A percentile compares a stretch with the other conserved stretches of the same genome.
These are phyloP conservation scores for Synanthedon myopaeformis DNA, from an alignment of 2,888 invertebrate species.

Conservation along the genomic window DNA sequence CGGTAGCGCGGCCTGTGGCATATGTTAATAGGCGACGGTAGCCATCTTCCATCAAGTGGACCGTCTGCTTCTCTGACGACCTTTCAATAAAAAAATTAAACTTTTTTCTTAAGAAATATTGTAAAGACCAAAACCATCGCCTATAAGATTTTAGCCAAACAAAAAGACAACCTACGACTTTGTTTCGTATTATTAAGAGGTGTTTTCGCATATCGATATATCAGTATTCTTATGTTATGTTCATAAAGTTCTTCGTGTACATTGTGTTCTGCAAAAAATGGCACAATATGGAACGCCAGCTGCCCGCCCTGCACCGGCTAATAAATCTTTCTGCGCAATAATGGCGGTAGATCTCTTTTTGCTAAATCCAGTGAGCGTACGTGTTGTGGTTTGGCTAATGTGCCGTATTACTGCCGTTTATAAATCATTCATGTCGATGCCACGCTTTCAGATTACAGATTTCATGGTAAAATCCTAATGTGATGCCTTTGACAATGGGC, in stretches of 20 bases:
- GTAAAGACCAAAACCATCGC: too few relatives aligned
- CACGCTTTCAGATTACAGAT: slow-evolving; percentile 22
- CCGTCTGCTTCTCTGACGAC: too few relatives aligned
- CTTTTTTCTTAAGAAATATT: too few relatives aligned
- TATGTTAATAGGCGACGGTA: too few relatives aligned
- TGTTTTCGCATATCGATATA: too few relatives aligned
- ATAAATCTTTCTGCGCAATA: slow-evolving; percentile 41
- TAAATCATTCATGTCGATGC: slow-evolving; percentile 59
- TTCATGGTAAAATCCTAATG: slow-evolving; percentile 16
- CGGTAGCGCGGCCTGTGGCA: too few relatives aligned
- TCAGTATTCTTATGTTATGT: too few relatives aligned
- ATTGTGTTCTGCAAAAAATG: slow-evolving; percentile 18
- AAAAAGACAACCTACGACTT: too few relatives aligned
- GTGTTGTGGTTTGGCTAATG: slow-evolving; percentile 54
- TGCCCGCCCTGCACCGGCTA: slow-evolving; percentile 19
- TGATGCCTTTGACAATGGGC: slow-evolving; percentile 17
- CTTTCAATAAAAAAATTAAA: too few relatives aligned
- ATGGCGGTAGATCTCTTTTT: slow-evolving; percentile 41
- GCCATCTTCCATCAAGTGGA: too few relatives aligned
- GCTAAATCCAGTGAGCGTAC: slow-evolving; percentile 42
- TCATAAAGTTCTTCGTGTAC: background rate
- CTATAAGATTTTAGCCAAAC: too few relatives aligned
- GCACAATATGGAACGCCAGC: slow-evolving; percentile 14
- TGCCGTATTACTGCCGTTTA: slow-evolving; percentile 43
- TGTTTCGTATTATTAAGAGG: too few relatives aligned